Percentiles rank a stretch among this genome's conserved stretches.
These are phyloP conservation scores for Fukomys damarensis DNA, from an alignment of 2,113 vertebrate genomes.

Conservation along the genomic window DNA sequence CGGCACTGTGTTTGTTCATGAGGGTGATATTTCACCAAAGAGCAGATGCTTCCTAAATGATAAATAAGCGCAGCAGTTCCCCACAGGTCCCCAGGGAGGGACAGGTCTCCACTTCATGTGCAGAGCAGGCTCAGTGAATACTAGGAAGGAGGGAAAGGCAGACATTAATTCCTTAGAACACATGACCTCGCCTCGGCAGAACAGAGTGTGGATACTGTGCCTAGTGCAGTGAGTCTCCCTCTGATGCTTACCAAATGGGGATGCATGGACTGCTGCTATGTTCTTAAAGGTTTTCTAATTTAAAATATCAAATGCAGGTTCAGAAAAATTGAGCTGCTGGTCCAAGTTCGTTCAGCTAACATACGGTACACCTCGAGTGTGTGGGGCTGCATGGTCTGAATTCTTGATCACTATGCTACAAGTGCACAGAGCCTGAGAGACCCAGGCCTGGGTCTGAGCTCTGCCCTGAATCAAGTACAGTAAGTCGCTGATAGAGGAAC, in stretches of 20 bases:
- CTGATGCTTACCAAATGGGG: accelerated
- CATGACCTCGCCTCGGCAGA: too few relatives aligned
- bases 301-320: neutral
- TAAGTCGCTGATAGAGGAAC: neutral
- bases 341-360: neutral
- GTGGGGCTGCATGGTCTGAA: neutral
- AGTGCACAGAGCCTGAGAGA: neutral
- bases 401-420: neutral
- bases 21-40: conserved; percentile 80
- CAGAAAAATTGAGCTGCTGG: neutral
- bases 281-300: neutral
- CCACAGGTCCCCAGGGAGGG: neutral
- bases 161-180: neutral
- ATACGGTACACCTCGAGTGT: neutral
- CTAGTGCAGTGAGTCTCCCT: neutral
- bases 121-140: neutral
- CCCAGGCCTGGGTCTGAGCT: neutral
- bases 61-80: conserved; percentile 66
- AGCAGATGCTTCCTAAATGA: conserved; percentile 81
- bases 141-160: neutral
- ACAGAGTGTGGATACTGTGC: neutral
- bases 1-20: conserved; percentile 71
- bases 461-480: neutral
- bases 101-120: neutral
- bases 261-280: neutral